Evolutionary conservation across 1,140 invertebrate genomes (phyloP), one percentile per base, ranked within the genome.

Genomic region (Pseudomyrmex cubaensis): DNA sequence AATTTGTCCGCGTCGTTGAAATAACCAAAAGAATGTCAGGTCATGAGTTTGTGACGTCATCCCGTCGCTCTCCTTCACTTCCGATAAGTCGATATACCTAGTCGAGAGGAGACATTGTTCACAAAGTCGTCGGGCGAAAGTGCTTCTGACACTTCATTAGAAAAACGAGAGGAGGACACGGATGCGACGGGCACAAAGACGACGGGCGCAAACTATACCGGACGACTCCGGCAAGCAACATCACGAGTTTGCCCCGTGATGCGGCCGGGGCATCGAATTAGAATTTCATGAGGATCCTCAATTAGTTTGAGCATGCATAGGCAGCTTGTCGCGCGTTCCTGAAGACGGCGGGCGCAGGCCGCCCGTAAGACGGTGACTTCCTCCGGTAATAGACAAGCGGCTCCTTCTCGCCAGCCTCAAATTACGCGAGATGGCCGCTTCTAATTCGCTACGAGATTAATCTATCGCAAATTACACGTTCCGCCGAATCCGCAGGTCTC

Each of bases 261-360:
- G 44, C 52, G 50, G 17, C 2, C 25, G 62, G 10, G 5, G 25
- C 52, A 46, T 25, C 17, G n/a, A 76, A 83, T 83, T 83, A 64
- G 82, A 83, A 83, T 83, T 83, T 77, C 82, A 77, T 83, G 82
- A 83, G 73, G 52, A 76, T 77, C 61, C 73, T 59, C 20, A 77
- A 76, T 83, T 83, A 83, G 52, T 83, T 83, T 77, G 70, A 57
- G 52, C 82, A 66, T 83, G 82, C 82, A 83, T 83, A 77, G 82
- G 20, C 52, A 63, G 20, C 17, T 74, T 13, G 57, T 56, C 70
- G 82, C 15, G 70, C 52, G 3, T 48, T 75, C 57, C 48, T 82
- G 46, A 57, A 44, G 57, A 82, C 59, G 61, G 48, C 61, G 35
- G 25, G 12, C 22, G 59, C 59, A 82, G 63, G 57, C 10, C 20